Percentiles rank a stretch among this genome's conserved stretches.
phyloP scores from a whole-genome alignment of 2,888 invertebrate genomes.

The Sabatieria punctata region DNA sequence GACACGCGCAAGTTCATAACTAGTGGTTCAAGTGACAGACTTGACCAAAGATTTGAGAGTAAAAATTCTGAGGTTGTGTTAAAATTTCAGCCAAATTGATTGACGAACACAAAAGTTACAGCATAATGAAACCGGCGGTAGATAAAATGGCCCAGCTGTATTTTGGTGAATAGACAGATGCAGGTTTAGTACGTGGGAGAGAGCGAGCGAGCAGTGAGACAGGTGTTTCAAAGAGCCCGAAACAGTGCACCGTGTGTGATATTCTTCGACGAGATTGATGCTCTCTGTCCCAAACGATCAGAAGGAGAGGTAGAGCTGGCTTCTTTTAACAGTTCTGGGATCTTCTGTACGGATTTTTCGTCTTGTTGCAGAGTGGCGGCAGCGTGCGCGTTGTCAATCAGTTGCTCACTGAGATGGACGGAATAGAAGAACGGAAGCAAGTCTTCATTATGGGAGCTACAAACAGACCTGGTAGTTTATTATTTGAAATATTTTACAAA shows the following conservation, averaged over 20 bases:
- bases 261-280: constrained; percentile 95
- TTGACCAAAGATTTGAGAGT: no score
- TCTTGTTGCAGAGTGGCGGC: constrained; percentile 32
- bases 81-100: no score
- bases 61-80: no score
- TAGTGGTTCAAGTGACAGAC: no score
- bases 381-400: constrained; percentile 73
- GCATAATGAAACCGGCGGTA: no score
- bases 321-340: neutral
- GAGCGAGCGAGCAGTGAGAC: constrained; percentile 88
- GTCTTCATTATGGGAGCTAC: constrained; percentile 91
- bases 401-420: constrained; percentile 94
- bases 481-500: neutral
- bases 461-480: constrained; percentile 64
- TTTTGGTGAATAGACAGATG: no score
- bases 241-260: constrained; percentile 94
- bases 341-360: neutral
- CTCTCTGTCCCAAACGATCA: constrained; percentile 72
- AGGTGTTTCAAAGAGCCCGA: constrained; percentile 78
- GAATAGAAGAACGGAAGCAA: constrained; percentile 69
- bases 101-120: no score
- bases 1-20: no score
- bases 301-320: constrained; percentile 45
- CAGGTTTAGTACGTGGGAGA: constrained; percentile 86
- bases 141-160: no score